Evolutionary conservation across 1,140 invertebrate genomes (phyloP), one percentile per base, ranked within the genome.

Genomic region (Drosophila teissieri): DNA sequence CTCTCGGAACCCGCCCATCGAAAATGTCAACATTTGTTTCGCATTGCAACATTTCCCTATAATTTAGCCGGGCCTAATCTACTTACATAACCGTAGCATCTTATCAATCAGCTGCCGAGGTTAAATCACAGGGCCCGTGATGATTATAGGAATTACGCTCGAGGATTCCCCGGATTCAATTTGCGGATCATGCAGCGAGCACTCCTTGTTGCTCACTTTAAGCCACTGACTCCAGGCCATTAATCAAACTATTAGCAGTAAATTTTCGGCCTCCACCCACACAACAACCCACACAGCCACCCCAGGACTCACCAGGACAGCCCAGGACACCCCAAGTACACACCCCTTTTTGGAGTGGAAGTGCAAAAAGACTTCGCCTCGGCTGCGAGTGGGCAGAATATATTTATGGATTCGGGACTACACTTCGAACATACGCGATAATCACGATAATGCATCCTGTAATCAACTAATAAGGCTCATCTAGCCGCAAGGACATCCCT

Each of bases 381-480:
- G 48, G n/a, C 10, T 17, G 31, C 27, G 48, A 10, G 17, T 17
- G 7, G 48, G 24, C 31, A 42, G 68, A 62, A 78, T 79, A 56
- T 78, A 88, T 88, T 80, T 80, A 88, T 89, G 84, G 55, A 74
- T 74, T 31, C 22, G 36, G 46, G 46, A 36, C 37, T 52, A 65
- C 73, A 70, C 48, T 69, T 56, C 40, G 60, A 73, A 73, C 79
- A 80, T 88, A 80, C 77, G 77, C 74, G 80, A 92, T 92, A 91
- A 92, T 92, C 91, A 92, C 81, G 91, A 92, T 92, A 92, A 92
- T 92, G 91, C 81, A 90, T 91, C 83, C 85, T 92, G 91, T 92
- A 92, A 92, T 92, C 91, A 92, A 92, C 91, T 92, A 92, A 92
- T 92, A 92, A 91, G 83, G 90, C 85, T 85, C 90, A 83, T 91